These are phyloP conservation scores for Drosophila falleni DNA, from an alignment of 2,888 invertebrate genomes.

Conservation along the genomic window DNA sequence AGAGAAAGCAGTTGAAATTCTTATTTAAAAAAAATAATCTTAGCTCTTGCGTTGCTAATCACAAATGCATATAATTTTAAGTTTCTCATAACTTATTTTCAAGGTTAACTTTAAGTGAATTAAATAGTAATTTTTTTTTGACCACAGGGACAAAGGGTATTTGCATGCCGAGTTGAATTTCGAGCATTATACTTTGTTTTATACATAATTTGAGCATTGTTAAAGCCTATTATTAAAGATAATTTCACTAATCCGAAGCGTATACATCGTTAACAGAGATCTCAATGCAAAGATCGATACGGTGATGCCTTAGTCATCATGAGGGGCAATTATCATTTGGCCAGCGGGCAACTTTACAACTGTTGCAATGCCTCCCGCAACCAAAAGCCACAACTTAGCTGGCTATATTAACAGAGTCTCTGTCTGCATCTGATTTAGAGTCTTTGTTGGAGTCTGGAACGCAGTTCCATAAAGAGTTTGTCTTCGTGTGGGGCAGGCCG, in stretches of 20 bases:
- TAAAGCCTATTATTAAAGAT: constrained; percentile 43
- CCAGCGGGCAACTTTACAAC: constrained; percentile 54
- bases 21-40: not conserved
- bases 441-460: not conserved
- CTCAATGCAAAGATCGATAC: constrained; percentile 27
- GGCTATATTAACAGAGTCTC: constrained; percentile 14
- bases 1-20: not conserved
- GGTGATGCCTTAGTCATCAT: constrained; percentile 11
- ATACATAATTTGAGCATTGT: constrained; percentile 18
- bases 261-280: constrained; percentile 43
- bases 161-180: not conserved
- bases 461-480: constrained; percentile 29
- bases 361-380: constrained; percentile 27
- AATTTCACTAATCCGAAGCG: constrained; percentile 46
- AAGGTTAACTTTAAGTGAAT: no score
- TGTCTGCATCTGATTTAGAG: constrained; percentile 2
- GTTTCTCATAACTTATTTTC: no score
- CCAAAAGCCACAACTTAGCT: constrained; percentile 10
- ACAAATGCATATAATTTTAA: no score
- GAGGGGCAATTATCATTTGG: constrained; percentile 53
- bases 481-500: constrained; percentile 59
- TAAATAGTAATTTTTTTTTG: not conserved
- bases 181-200: not conserved
- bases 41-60: no score
- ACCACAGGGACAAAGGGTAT: not conserved